These are phyloP conservation scores for Coturnix japonica DNA, from an alignment of 2,113 vertebrate species.

Conservation along the genomic window DNA sequence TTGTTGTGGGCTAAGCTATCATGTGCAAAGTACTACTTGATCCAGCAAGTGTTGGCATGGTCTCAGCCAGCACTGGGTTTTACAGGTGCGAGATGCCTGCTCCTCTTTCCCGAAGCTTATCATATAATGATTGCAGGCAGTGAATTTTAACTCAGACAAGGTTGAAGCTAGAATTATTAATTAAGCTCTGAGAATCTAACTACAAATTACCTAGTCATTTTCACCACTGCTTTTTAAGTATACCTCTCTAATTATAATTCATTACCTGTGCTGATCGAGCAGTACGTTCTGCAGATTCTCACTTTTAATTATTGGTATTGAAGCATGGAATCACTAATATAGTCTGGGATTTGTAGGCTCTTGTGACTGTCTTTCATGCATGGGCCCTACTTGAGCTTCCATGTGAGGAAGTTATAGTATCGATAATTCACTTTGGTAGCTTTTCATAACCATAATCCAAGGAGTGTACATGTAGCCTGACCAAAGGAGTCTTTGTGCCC, in stretches of 20 bases:
- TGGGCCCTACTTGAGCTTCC: background rate
- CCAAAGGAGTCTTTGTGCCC: background rate
- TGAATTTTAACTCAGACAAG: background rate
- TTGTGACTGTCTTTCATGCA: background rate
- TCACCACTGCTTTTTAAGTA: slow-evolving; percentile 40
- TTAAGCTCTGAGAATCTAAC: slow-evolving; percentile 16
- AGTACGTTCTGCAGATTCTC: background rate
- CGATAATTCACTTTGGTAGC: background rate
- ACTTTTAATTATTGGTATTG: slow-evolving; percentile 38
- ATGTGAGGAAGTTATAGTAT: background rate
- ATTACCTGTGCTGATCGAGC: slow-evolving; percentile 46
- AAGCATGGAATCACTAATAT: slow-evolving; percentile 32
- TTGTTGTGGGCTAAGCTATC: background rate
- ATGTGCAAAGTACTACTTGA: background rate
- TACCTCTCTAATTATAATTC: slow-evolving; percentile 44
- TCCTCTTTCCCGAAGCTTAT: background rate
- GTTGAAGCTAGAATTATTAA: slow-evolving; percentile 19
- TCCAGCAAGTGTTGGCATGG: fast-evolving
- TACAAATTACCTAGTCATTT: slow-evolving; percentile 45
- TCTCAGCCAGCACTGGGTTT: background rate
- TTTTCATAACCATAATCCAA: background rate
- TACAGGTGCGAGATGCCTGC: background rate
- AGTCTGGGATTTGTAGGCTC: slow-evolving; percentile 45
- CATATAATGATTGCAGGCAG: background rate
- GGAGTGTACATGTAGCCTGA: background rate